phyloP scores from a whole-genome alignment of 37 sponge, comb jelly and placozoan genomes.

The Spongia lamella region DNA sequence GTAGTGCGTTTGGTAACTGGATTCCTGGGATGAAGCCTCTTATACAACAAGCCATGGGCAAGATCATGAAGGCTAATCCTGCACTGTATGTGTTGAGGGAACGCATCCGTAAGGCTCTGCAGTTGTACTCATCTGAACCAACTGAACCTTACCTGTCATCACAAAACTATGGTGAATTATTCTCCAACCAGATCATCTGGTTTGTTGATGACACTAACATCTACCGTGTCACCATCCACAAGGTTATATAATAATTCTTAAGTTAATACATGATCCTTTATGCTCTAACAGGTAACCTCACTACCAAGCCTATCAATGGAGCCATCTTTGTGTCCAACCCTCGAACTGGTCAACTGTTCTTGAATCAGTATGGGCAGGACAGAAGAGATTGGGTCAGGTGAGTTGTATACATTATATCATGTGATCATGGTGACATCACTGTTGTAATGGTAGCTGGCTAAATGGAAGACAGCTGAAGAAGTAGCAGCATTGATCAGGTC shows the following conservation, averaged over 20 bases:
- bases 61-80: conserved; percentile 99
- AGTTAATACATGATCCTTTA: too few species aligned
- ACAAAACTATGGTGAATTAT: conserved; percentile 99
- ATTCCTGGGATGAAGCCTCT: conserved; percentile 98
- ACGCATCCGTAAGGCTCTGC: conserved; percentile 94
- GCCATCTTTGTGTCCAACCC: conserved; percentile 99
- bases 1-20: conserved; percentile 97
- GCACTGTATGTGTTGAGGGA: conserved; percentile 97
- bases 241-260: too few species aligned
- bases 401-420: not conserved
- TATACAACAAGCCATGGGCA: conserved; percentile 98
- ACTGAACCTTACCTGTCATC: conserved; percentile 99
- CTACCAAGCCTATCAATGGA: conserved; percentile 99
- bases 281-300: conserved; percentile 98
- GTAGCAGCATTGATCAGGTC: conserved; percentile 98
- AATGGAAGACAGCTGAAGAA: conserved; percentile 99
- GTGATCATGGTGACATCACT: not conserved
- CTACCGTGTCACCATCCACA: conserved; percentile 98
- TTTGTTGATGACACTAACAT: conserved; percentile 99
- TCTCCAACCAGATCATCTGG: conserved; percentile 99
- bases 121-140: conserved; percentile 97
- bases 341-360: conserved; percentile 98
- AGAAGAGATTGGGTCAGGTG: conserved; percentile 97
- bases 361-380: conserved; percentile 99
- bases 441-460: conserved; percentile 87